Conservation (phyloP, 2,888 invertebrate species). For the Parnassius smintheus region DNA sequence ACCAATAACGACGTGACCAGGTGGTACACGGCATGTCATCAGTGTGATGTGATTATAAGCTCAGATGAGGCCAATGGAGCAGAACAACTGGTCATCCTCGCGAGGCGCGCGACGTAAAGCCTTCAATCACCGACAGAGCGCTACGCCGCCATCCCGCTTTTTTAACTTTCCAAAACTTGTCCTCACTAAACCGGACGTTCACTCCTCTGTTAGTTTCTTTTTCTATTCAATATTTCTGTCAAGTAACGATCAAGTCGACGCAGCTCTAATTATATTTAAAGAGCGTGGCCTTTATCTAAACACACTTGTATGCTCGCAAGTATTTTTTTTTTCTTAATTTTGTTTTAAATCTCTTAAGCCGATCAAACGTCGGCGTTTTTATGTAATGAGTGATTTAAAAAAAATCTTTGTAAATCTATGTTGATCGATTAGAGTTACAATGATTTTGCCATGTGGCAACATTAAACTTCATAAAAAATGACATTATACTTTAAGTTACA, state of each 20-base stretch:
- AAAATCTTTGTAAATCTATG: too few relatives aligned
- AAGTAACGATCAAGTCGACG: conserved; percentile 5
- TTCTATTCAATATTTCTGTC: conserved; percentile 16
- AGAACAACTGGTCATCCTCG: background rate
- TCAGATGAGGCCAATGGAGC: background rate
- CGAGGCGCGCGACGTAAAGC: background rate
- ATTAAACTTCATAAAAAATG: too few relatives aligned
- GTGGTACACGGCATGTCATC: too few relatives aligned
- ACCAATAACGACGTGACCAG: too few relatives aligned
- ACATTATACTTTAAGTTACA: too few relatives aligned
- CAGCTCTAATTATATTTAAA: conserved; percentile 3
- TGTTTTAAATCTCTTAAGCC: background rate
- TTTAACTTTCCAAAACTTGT: conserved; percentile 20
- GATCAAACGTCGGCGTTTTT: too few relatives aligned
- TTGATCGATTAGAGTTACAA: too few relatives aligned
- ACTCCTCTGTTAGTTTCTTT: conserved; percentile 3
- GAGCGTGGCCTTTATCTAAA: background rate
- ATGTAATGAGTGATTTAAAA: too few relatives aligned
- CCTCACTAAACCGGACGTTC: conserved; percentile 16
- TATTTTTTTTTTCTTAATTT: background rate
- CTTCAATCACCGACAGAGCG: background rate
- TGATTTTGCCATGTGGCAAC: too few relatives aligned
- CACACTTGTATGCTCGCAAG: background rate
- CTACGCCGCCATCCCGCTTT: background rate
- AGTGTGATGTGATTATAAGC: background rate